Conservation (phyloP, 2,888 invertebrate species). For the Polydrusus tereticollis region DNA sequence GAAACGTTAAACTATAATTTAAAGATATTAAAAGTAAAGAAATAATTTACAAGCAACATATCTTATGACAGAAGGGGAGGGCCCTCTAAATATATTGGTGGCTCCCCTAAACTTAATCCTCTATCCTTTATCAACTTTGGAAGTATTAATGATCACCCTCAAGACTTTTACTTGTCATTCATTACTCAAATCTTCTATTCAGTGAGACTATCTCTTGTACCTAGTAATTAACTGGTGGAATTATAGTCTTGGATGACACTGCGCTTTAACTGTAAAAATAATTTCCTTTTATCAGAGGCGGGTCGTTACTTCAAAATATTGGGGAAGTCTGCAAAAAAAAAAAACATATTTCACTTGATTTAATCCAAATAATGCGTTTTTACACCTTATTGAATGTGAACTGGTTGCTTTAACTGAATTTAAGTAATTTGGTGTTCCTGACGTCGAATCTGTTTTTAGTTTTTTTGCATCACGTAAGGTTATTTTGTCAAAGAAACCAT, state of each 20-base stretch:
- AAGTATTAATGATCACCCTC: constrained; percentile 3
- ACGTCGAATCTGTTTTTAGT: too few species aligned
- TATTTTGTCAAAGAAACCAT: too few species aligned
- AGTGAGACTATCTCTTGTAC: constrained; percentile 1
- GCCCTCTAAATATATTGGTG: background rate
- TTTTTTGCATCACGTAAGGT: too few species aligned
- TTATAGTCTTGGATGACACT: background rate
- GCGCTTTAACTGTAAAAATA: background rate
- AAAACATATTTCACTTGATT: too few species aligned
- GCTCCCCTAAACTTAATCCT: background rate
- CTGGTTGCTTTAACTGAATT: too few species aligned
- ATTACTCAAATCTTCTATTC: constrained; percentile 19
- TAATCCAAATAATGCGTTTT: too few species aligned
- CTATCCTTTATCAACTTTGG: background rate
- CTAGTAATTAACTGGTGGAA: background rate
- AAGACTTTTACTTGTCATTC: constrained; percentile 18
- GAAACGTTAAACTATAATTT: background rate
- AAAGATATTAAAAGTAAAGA: background rate
- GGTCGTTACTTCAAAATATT: too few species aligned
- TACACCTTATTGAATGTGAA: too few species aligned
- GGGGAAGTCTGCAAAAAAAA: too few species aligned
- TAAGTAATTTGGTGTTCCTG: too few species aligned
- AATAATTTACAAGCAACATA: background rate
- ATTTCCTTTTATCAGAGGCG: background rate
- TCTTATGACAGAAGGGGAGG: background rate